These are phyloP conservation scores for Manis javanica DNA, from an alignment of 2,797 vertebrate species.

Conservation along the genomic window DNA sequence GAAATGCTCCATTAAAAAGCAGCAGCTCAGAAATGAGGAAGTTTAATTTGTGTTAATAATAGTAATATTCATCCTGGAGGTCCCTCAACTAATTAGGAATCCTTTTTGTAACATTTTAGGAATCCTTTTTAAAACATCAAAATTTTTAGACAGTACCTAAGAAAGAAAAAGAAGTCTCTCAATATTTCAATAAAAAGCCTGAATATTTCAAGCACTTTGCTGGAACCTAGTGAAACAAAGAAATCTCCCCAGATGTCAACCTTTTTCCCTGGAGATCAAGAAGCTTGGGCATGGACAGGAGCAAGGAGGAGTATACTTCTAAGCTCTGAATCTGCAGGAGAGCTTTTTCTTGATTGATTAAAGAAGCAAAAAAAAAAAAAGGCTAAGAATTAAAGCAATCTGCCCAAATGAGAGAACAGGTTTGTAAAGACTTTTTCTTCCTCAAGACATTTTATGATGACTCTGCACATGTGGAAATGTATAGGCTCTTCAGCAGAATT, in stretches of 20 bases:
- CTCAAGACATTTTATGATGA: slow-evolving; percentile 46
- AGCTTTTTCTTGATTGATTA: slow-evolving; percentile 75
- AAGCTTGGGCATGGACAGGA: slow-evolving; percentile 54
- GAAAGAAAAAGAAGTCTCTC: slow-evolving; percentile 21
- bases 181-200: slow-evolving; percentile 53
- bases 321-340: slow-evolving; percentile 70
- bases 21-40: not conserved
- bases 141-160: slow-evolving; percentile 60
- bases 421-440: slow-evolving; percentile 67
- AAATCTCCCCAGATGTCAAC: slow-evolving; percentile 70
- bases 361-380: slow-evolving; percentile 55
- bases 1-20: slow-evolving; percentile 22
- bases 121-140: slow-evolving; percentile 58
- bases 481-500: slow-evolving; percentile 19
- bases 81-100: slow-evolving; percentile 57
- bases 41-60: slow-evolving; percentile 47
- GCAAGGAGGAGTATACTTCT: slow-evolving; percentile 33
- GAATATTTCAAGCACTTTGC: slow-evolving; percentile 73
- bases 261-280: slow-evolving; percentile 63
- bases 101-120: slow-evolving; percentile 23
- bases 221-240: slow-evolving; percentile 72
- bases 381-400: slow-evolving; percentile 72
- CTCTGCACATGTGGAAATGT: slow-evolving; percentile 43
- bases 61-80: slow-evolving; percentile 1
- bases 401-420: slow-evolving; percentile 69